Percentiles rank a stretch among this genome's conserved stretches.
These are phyloP conservation scores for Polyommatus iphigenia DNA, from an alignment of 2,888 invertebrate genomes.

Conservation along the genomic window DNA sequence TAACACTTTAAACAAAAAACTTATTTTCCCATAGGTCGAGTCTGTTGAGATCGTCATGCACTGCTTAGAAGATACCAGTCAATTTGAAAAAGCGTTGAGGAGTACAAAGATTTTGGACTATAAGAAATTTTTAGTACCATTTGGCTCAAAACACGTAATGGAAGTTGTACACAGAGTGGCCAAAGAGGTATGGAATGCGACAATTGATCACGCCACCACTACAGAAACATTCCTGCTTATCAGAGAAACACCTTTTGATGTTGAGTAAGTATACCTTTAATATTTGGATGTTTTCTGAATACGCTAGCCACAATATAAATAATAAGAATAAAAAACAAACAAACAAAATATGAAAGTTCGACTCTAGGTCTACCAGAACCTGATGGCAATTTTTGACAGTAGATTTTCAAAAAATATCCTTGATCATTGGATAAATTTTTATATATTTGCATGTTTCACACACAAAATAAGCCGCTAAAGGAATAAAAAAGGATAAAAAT, in stretches of 20 bases:
- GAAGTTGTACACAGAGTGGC: slow-evolving; percentile 45
- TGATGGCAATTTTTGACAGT: too few relatives aligned
- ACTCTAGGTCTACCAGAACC: too few relatives aligned
- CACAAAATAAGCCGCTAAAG: too few relatives aligned
- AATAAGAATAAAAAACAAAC: too few relatives aligned
- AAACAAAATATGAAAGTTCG: too few relatives aligned
- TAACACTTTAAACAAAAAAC: not conserved
- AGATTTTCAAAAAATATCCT: too few relatives aligned
- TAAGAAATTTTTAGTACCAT: slow-evolving; percentile 48
- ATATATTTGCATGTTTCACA: too few relatives aligned
- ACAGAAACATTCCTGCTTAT: slow-evolving; percentile 47
- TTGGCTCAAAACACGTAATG: slow-evolving; percentile 45
- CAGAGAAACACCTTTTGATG: slow-evolving; percentile 44
- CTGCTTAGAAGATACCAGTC: slow-evolving; percentile 48
- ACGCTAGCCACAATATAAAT: too few relatives aligned
- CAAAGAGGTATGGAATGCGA: slow-evolving; percentile 40
- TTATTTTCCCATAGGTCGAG: slow-evolving; percentile 41
- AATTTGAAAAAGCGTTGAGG: slow-evolving; percentile 51
- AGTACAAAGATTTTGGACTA: slow-evolving; percentile 56
- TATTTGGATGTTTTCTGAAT: too few relatives aligned
- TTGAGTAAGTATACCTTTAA: slow-evolving; percentile 43
- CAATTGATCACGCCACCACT: slow-evolving; percentile 37
- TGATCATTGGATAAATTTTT: too few relatives aligned
- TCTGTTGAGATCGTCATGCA: slow-evolving; percentile 55
- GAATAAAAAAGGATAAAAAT: too few relatives aligned